Evolutionary conservation across 53 echinoderm and acorn worm species (phyloP).

Genomic region (Apostichopus leukothele): DNA sequence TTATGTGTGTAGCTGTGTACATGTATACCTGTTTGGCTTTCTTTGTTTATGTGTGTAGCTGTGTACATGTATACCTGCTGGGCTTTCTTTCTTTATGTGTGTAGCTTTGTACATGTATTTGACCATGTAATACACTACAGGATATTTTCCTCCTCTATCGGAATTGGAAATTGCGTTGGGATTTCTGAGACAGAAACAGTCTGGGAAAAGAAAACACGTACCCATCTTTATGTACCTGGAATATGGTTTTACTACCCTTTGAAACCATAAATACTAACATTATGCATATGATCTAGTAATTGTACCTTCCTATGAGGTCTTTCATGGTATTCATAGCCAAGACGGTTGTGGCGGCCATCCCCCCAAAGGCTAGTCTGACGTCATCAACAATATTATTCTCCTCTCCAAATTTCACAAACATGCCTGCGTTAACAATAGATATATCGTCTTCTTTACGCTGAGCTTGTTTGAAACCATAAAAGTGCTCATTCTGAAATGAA

Average conservation of each 20-base stretch:
- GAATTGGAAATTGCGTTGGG: constrained; percentile 35
- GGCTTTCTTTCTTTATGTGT: neutral
- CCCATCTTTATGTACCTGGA: too few relatives aligned
- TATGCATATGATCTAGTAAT: too few relatives aligned
- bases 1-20: too few relatives aligned
- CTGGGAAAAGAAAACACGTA: neutral
- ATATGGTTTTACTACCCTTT: too few relatives aligned
- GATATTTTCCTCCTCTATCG: constrained; percentile 15
- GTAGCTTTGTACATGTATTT: constrained; percentile 11
- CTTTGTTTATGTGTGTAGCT: too few relatives aligned
- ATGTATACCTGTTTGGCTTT: too few relatives aligned
- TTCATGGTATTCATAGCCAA: constrained; percentile 68
- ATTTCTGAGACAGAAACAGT: constrained; percentile 20
- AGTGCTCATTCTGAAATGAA: constrained; percentile 62
- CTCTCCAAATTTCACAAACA: constrained; percentile 63
- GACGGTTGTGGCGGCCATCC: constrained; percentile 79
- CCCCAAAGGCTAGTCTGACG: constrained; percentile 62
- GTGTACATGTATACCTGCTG: too few relatives aligned
- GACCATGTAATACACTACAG: constrained; percentile 24
- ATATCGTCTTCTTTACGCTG: constrained; percentile 87
- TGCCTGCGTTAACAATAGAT: constrained; percentile 79
- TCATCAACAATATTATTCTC: constrained; percentile 56
- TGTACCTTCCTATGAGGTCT: constrained; percentile 63
- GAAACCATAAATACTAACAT: too few relatives aligned
- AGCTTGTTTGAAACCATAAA: constrained; percentile 77